Evolutionary conservation across 2,113 vertebrate species (phyloP).

Genomic region (Cygnus buccinator): DNA sequence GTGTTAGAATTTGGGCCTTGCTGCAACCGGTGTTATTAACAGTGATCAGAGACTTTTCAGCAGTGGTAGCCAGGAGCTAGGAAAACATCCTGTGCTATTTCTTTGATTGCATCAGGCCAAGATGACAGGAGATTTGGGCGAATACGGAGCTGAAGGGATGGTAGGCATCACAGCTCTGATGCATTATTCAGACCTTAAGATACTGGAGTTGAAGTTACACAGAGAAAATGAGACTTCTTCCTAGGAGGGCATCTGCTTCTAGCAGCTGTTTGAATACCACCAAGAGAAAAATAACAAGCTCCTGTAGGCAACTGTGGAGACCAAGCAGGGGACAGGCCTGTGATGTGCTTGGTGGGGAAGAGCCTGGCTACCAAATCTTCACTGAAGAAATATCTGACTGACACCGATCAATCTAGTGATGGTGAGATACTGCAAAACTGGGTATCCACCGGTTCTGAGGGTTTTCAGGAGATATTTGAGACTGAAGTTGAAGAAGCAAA

Average conservation of each 20-base stretch:
- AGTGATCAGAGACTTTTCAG: background rate
- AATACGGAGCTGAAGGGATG: background rate
- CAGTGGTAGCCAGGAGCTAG: background rate
- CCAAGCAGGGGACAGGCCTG: background rate
- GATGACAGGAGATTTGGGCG: background rate
- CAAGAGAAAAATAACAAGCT: background rate
- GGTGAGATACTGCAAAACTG: background rate
- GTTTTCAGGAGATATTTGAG: background rate
- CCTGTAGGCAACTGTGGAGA: accelerated
- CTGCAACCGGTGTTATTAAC: background rate
- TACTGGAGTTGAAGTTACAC: background rate
- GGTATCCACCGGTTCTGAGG: accelerated
- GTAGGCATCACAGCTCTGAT: background rate
- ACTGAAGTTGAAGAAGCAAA: background rate
- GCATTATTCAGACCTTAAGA: background rate
- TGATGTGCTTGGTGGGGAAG: background rate
- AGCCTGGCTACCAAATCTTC: background rate
- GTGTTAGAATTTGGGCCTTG: background rate
- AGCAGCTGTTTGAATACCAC: background rate
- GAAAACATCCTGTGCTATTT: background rate
- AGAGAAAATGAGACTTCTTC: background rate
- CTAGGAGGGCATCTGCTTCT: background rate
- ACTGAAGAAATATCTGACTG: background rate
- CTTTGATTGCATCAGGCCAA: background rate
- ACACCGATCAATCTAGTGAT: background rate